Conservation (phyloP, 2,797 vertebrate species). For the Arremon aurantiirostris region DNA sequence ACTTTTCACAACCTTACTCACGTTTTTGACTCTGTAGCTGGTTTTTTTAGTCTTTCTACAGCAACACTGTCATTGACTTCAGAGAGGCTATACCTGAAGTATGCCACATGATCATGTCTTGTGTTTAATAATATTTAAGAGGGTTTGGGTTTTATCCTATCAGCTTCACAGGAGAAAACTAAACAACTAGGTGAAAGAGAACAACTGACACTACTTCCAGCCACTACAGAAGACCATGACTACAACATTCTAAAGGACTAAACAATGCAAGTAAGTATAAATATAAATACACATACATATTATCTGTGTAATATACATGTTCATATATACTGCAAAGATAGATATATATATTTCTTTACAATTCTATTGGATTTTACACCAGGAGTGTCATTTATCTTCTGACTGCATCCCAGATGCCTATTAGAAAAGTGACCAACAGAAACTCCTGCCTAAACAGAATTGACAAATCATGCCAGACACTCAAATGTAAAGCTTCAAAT, state of each 20-base stretch:
- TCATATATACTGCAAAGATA: not conserved
- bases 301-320: not conserved
- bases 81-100: not conserved
- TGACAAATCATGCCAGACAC: not conserved
- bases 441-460: not conserved
- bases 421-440: slow-evolving; percentile 26
- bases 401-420: not conserved
- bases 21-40: not conserved
- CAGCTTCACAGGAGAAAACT: slow-evolving; percentile 19
- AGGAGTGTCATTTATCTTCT: not conserved
- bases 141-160: not conserved
- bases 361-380: not conserved
- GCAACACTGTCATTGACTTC: not conserved
- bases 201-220: not conserved
- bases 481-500: slow-evolving; percentile 27
- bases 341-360: not conserved
- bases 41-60: not conserved
- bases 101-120: not conserved
- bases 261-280: not conserved
- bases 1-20: not conserved
- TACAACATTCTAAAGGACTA: not conserved
- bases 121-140: not conserved
- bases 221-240: not conserved
- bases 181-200: not conserved
- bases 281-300: not conserved